Evolutionary conservation across 2,888 invertebrate species (phyloP), one percentile per base, ranked within the genome.

Genomic region (Pomacea canaliculata): DNA sequence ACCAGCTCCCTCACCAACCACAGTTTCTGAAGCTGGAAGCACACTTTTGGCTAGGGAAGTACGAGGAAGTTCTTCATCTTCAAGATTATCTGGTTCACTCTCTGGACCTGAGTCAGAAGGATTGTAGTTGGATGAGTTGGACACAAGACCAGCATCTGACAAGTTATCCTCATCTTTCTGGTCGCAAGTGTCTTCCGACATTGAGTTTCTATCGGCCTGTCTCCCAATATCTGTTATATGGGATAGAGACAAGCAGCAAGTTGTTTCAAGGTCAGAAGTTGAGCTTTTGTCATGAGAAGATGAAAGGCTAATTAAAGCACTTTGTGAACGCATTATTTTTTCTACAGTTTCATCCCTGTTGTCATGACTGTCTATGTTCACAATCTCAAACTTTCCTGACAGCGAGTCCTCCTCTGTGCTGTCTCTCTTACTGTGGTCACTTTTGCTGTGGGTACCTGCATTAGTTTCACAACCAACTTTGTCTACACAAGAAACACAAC

Each of bases 71-170:
- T 73, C 73, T 16, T 59, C 68, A n/a, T 74, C 74, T 5, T 74
- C 74, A 49, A 59, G 59, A 62, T 74, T 74, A 56, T 74, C 76
- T 18, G 70, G 76, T 46, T 78, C 80, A 37, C 78, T 76, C 37
- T 79, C 79, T 37, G 76, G 71, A 51, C 79, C 81, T 4, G 81
- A 79, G 51, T 81, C 81, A 12, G 81, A 81, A 9, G 79, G 79
- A 70, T 76, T 78, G 67, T 81, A 79, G 69, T 79, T 79, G 71
- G 79, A 79, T 18, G 78, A 76, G 12, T 79, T 73, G 46, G 76
- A 73, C 49, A 71, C 67, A 59, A 71, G 70, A 13, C 76, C 76
- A 37, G 76, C 69, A 49, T 78, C 76, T 1, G 78, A 75, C 49
- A 76, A 67, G 27, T 76, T 76, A n/a, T 78, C 78, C 23, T 78